Evolutionary conservation across 2,113 vertebrate species (phyloP).

Genomic region (Chelonoidis abingdonii): DNA sequence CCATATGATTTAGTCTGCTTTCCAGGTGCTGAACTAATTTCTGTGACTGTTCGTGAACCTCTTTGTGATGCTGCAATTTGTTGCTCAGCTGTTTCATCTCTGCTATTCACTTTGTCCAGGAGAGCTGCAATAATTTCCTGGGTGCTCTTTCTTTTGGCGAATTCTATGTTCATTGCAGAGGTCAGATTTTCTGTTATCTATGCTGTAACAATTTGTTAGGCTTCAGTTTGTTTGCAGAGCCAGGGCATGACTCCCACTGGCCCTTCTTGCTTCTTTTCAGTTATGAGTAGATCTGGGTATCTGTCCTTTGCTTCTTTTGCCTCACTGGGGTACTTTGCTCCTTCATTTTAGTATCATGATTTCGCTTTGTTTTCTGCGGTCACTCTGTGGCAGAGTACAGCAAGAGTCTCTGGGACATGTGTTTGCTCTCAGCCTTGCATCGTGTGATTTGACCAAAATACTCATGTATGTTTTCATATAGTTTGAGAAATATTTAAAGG

Average conservation of each 20-base stretch:
- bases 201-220: slow-evolving; percentile 37
- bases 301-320: not conserved
- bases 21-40: slow-evolving; percentile 34
- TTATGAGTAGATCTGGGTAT: not conserved
- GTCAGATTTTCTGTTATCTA: slow-evolving; percentile 61
- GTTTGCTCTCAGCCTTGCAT: not conserved
- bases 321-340: not conserved
- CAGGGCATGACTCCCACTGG: not conserved
- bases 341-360: not conserved
- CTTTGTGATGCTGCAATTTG: slow-evolving; percentile 37
- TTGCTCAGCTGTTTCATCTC: slow-evolving; percentile 33
- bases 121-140: slow-evolving; percentile 62
- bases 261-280: not conserved
- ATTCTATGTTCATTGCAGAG: slow-evolving; percentile 58
- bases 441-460: not conserved
- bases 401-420: not conserved
- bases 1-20: slow-evolving; percentile 52
- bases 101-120: slow-evolving; percentile 50
- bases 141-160: slow-evolving; percentile 16
- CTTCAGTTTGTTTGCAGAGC: slow-evolving; percentile 33
- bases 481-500: not conserved
- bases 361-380: not conserved
- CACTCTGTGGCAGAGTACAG: not conserved
- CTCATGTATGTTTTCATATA: not conserved
- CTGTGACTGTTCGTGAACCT: slow-evolving; percentile 1